Conservation (phyloP, 2,888 invertebrate species). For the Ditula angustiorana region DNA sequence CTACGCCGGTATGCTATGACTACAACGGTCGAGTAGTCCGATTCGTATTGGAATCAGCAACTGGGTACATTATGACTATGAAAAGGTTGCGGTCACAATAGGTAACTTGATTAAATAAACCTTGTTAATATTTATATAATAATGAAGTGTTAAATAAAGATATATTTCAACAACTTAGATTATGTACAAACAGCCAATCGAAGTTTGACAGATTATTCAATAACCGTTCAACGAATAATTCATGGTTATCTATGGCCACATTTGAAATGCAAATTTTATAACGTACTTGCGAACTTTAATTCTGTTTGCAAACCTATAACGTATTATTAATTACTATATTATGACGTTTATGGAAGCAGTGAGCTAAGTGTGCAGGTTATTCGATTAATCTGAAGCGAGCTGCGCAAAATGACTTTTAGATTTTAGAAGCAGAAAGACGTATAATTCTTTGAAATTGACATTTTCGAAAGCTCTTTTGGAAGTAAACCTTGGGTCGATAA, state of each 20-base stretch:
- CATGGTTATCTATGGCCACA: slow-evolving; percentile 21
- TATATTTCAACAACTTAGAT: slow-evolving; percentile 31
- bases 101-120: background rate
- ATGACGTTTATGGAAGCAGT: slow-evolving; percentile 55
- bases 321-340: slow-evolving; percentile 56
- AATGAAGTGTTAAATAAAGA: background rate
- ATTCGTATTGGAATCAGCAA: no score
- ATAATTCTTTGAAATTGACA: background rate
- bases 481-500: slow-evolving; percentile 45
- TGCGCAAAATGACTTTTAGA: slow-evolving; percentile 12
- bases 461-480: slow-evolving; percentile 31
- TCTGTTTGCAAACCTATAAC: slow-evolving; percentile 23
- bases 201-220: slow-evolving; percentile 38
- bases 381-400: slow-evolving; percentile 49
- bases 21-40: no score
- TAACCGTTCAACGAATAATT: slow-evolving; percentile 31
- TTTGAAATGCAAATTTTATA: slow-evolving; percentile 35
- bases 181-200: slow-evolving; percentile 26
- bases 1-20: no score
- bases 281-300: slow-evolving; percentile 27
- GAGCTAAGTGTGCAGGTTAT: slow-evolving; percentile 49
- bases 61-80: no score
- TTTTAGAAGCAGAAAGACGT: background rate
- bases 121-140: background rate
- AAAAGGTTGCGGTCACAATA: background rate